Percentiles rank a stretch among this genome's conserved stretches.
These are phyloP conservation scores for Lochmaea crataegi DNA, from an alignment of 2,888 invertebrate genomes.

Conservation along the genomic window DNA sequence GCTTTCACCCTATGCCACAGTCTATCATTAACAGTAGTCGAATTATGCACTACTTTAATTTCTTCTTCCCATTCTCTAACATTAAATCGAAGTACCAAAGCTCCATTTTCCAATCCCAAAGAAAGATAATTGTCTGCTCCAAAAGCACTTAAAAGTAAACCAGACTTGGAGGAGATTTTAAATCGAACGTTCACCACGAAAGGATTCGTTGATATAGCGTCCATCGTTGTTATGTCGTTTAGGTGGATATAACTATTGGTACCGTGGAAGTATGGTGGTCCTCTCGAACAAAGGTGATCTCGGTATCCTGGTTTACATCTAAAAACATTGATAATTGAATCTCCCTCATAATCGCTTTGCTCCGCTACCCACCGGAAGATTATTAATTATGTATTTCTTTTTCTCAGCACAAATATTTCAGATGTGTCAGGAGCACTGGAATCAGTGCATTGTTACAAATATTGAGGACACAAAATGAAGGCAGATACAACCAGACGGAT, in stretches of 20 bases:
- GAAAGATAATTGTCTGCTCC: slow-evolving; percentile 84
- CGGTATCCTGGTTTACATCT: slow-evolving; percentile 72
- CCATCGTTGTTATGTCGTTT: slow-evolving; percentile 87
- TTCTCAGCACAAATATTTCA: too few relatives aligned
- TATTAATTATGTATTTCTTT: too few relatives aligned
- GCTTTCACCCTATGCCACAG: slow-evolving; percentile 85
- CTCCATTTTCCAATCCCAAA: slow-evolving; percentile 84
- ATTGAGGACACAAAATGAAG: too few relatives aligned
- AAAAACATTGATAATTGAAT: not conserved
- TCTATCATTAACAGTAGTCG: slow-evolving; percentile 88
- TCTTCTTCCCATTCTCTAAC: slow-evolving; percentile 88
- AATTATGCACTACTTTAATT: slow-evolving; percentile 85
- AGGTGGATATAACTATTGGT: slow-evolving; percentile 89
- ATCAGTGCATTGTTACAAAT: too few relatives aligned
- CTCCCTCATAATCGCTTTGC: too few relatives aligned
- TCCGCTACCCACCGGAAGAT: too few relatives aligned
- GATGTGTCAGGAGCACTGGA: too few relatives aligned
- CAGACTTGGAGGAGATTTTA: slow-evolving; percentile 76
- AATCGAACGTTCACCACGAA: slow-evolving; percentile 91
- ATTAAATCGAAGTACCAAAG: slow-evolving; percentile 82
- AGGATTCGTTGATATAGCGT: slow-evolving; percentile 84
- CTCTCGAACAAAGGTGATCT: slow-evolving; percentile 66
- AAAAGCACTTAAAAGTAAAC: slow-evolving; percentile 89
- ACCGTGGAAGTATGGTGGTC: slow-evolving; percentile 84
- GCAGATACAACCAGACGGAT: too few relatives aligned